Evolutionary conservation across 2,797 vertebrate species (phyloP).

Genomic region (Buceros bicornis): DNA sequence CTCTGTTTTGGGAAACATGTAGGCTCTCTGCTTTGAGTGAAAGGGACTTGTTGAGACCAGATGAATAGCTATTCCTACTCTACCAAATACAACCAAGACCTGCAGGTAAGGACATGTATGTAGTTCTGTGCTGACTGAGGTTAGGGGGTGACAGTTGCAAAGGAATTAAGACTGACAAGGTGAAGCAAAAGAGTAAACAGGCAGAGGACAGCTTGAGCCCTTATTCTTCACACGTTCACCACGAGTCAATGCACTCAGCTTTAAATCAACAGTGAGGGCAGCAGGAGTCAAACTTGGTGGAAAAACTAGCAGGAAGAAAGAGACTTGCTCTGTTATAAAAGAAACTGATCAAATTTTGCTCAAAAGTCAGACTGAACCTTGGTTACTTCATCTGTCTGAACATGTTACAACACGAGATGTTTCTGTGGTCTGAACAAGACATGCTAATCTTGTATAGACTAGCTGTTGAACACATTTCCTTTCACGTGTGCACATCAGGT

Average conservation of each 20-base stretch:
- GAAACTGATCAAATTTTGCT: not conserved
- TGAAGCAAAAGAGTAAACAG: not conserved
- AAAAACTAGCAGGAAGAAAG: not conserved
- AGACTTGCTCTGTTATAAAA: not conserved
- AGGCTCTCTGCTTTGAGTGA: not conserved
- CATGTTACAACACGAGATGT: not conserved
- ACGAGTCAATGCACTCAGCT: not conserved
- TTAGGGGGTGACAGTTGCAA: not conserved
- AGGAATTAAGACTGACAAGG: not conserved
- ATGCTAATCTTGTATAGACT: not conserved
- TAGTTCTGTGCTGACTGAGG: not conserved
- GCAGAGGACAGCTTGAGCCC: not conserved
- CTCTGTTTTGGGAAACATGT: not conserved
- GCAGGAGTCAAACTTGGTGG: not conserved
- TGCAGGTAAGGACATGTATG: rapidly evolving
- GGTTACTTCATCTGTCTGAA: not conserved
- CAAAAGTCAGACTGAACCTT: not conserved
- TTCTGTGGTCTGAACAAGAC: not conserved
- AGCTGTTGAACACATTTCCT: not conserved
- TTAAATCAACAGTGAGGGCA: not conserved
- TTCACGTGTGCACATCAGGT: not conserved
- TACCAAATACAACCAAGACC: not conserved
- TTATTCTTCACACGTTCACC: not conserved
- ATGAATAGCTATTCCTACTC: not conserved
- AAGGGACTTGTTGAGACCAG: not conserved